Evolutionary conservation across 2,797 vertebrate species (phyloP).

Genomic region (Chelon labrosus): DNA sequence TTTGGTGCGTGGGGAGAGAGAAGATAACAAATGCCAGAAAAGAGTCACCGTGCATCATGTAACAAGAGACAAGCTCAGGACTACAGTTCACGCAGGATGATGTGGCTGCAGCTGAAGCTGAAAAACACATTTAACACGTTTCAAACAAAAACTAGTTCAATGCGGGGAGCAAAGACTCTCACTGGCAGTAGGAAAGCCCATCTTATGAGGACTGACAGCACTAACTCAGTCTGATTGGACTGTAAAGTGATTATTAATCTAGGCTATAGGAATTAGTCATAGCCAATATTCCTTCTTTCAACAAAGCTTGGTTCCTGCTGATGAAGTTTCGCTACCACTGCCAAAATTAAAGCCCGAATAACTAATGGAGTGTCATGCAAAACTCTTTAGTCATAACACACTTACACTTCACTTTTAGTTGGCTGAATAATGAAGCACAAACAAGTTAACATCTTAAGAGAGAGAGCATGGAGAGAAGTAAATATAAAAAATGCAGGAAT

Average conservation of each 20-base stretch:
- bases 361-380: background rate
- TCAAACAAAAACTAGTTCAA: slow-evolving; percentile 6
- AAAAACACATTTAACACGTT: slow-evolving; percentile 19
- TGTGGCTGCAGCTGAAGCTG: slow-evolving; percentile 5
- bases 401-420: background rate
- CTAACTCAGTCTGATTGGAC: background rate
- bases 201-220: background rate
- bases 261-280: too few relatives aligned
- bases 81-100: background rate
- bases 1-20: slow-evolving; percentile 21
- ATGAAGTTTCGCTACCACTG: background rate
- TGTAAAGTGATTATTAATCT: background rate
- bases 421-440: background rate
- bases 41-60: slow-evolving; percentile 5
- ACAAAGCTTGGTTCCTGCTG: background rate
- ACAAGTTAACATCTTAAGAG: background rate
- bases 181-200: slow-evolving; percentile 2
- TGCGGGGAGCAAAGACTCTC: background rate
- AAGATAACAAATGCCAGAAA: slow-evolving; percentile 26
- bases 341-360: slow-evolving; percentile 1
- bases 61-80: slow-evolving; percentile 1
- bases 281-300: background rate
- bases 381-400: background rate
- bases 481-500: background rate
- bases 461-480: background rate